These are phyloP conservation scores for Tachysurus vachellii DNA, from an alignment of 2,113 vertebrate genomes.

Conservation along the genomic window DNA sequence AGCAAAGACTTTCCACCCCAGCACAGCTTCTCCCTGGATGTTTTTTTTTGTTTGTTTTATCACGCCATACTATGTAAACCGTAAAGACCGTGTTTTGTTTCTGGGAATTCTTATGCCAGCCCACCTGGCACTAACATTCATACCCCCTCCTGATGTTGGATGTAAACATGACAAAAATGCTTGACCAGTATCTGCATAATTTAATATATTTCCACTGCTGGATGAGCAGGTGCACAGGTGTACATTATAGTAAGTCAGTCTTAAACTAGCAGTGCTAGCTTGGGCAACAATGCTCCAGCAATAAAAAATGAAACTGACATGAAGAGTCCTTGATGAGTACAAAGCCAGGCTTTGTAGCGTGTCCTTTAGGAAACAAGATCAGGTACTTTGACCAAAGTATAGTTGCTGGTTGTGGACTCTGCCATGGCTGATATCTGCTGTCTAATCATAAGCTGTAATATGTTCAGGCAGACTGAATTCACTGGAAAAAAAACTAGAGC, in stretches of 20 bases:
- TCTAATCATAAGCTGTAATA: conserved; percentile 52
- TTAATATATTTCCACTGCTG: not conserved
- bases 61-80: not conserved
- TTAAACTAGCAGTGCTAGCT: conserved; percentile 9
- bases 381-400: conserved; percentile 42
- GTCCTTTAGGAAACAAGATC: conserved; percentile 14
- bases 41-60: not conserved
- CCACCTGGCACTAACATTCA: not conserved
- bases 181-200: not conserved
- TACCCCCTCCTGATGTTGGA: not conserved
- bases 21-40: not conserved
- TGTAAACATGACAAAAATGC: not conserved
- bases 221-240: not conserved
- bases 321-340: conserved; percentile 39
- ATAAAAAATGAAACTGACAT: conserved; percentile 29
- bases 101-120: not conserved
- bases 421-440: conserved; percentile 48
- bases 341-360: conserved; percentile 27
- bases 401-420: conserved; percentile 39
- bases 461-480: conserved; percentile 43
- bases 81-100: not conserved
- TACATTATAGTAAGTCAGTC: not conserved
- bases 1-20: not conserved
- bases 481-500: conserved; percentile 23
- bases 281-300: not conserved